Percentiles rank a stretch among this genome's conserved stretches.
Evolutionary conservation across 2,888 invertebrate genomes (phyloP).

Genomic region (Zaprionus obscuricornis): DNA sequence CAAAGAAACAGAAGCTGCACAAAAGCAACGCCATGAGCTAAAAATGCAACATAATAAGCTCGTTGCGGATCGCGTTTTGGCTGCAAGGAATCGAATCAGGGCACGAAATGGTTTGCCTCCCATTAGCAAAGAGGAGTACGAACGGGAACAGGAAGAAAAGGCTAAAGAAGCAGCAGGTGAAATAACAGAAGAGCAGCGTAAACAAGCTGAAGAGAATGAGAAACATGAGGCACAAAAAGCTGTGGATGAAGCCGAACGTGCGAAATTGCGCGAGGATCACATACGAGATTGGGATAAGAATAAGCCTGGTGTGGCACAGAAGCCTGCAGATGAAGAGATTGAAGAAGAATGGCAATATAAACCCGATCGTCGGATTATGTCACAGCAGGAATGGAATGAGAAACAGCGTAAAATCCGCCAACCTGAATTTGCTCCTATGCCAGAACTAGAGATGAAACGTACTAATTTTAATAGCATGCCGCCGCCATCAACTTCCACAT

Average conservation of each 20-base stretch:
- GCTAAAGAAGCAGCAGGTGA: constrained; percentile 27
- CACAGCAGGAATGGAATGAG: constrained; percentile 83
- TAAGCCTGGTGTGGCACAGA: constrained; percentile 79
- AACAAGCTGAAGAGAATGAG: constrained; percentile 75
- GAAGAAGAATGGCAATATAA: constrained; percentile 79
- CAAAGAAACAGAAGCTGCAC: constrained; percentile 88
- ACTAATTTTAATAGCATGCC: constrained; percentile 68
- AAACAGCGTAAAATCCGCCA: constrained; percentile 89
- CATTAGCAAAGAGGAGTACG: constrained; percentile 84
- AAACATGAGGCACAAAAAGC: constrained; percentile 68
- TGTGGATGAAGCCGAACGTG: constrained; percentile 80
- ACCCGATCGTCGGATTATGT: constrained; percentile 81
- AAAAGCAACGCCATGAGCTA: constrained; percentile 86
- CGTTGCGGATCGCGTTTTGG: constrained; percentile 88
- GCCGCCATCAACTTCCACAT: constrained; percentile 37
- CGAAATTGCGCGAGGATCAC: constrained; percentile 83
- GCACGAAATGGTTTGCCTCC: constrained; percentile 89
- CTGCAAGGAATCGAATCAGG: constrained; percentile 89
- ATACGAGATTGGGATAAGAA: constrained; percentile 88
- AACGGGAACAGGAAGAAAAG: constrained; percentile 69
- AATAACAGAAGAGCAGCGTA: constrained; percentile 65
- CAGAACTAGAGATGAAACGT: constrained; percentile 60
- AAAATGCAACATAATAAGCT: constrained; percentile 87
- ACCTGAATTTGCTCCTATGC: constrained; percentile 90
- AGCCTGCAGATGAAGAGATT: not conserved